Evolutionary conservation across 2,113 vertebrate species (phyloP), one percentile per base, ranked within the genome.

Genomic region (Silurus glanis): DNA sequence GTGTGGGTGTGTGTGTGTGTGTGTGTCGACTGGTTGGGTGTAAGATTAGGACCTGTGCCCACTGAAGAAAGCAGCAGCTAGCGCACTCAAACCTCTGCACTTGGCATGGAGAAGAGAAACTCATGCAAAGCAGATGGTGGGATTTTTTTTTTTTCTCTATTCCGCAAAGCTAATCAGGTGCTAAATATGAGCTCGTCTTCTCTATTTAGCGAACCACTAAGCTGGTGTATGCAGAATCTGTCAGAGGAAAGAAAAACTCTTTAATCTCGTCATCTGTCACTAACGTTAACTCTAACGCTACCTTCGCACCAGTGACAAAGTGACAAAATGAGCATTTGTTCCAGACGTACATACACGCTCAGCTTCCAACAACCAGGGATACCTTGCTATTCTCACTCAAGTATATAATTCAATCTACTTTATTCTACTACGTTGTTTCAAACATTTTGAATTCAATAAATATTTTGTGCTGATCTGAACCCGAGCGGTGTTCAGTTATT

Each of bases 101-200:
- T 92, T 93, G 91, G 92, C 85, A 84, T 87, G 84, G 89, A 85
- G 87, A 88, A 92, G 85, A 37, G 58, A 84, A 90, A 89, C 90
- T 90, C 89, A 90, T 92, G 90, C 90, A 91, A 92, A 93, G 90
- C 94, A 95, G 94, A 94, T 94, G 94, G 93, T 75, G 83, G 47
- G 69, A 64, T 80, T 58, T 59, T 64, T 6, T 64, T 6, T 76
- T 45, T 61, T 87, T 91, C 81, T 90, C 90, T 91, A 89, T 90
- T 92, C 87, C 85, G 75, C 89, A 88, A 80, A 2, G 45, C 89
- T 93, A 92, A 94, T 94, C 93, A 92, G 91, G 89, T 92, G 92
- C 91, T 93, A 93, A 94, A 93, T 91, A 94, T 91, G 88, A 85
- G 87, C 91, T 91, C 89, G 86, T 92, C 90, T 91, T 89, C 84